Base-by-base conservation (phyloP, 2,113 vertebrate genomes). In the Seriola quinqueradiata region DNA sequence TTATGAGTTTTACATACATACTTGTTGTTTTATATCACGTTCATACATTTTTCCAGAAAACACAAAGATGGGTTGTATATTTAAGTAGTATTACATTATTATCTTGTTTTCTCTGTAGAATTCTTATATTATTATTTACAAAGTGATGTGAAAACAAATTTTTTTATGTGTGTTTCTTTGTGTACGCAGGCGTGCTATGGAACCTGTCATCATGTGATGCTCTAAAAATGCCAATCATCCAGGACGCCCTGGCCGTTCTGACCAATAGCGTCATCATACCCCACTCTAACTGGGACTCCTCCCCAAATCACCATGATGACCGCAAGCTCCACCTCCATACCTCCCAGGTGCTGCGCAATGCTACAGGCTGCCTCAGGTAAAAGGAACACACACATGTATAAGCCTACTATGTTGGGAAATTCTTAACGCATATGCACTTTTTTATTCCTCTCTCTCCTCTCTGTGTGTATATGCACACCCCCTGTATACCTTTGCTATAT, bases 201-300 rank as follows among this genome's bases (percentile, higher is more conserved):
- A 99, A 99, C 90, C 95, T 99, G 2, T 99, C 98, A 0, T 99
- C 98, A 8, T 99, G 98, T 19, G 98, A 99, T 78, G 98, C 98
- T 79, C 96, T 99, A 90, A 99, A 99, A 95, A 99, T 99, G 98
- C 98, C 98, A 81, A 99, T 99, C 90, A 99, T 99, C 95, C 98
- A 99, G 93, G 98, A 99, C 61, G 98, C 98, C 74, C 96, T 99
- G 36, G 96, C 97, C 3, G 98, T 99, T 88, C 94, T 99, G 93
- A 99, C 98, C 92, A 99, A 99, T 14, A 97, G 97, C 0, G 97
- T 99, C 94, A 99, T 99, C 88, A 99, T 99, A 90, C 98, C 98
- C 44, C 97, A 99, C 93, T 99, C 98, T 0, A 97, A 96, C 89
- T 99, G 98, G 98, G 98, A 99, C 88, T 97, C 98, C 75, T 97